Evolutionary conservation across 2,888 invertebrate genomes (phyloP), one percentile per base, ranked within the genome.

Genomic region (Mesoligia furuncula): DNA sequence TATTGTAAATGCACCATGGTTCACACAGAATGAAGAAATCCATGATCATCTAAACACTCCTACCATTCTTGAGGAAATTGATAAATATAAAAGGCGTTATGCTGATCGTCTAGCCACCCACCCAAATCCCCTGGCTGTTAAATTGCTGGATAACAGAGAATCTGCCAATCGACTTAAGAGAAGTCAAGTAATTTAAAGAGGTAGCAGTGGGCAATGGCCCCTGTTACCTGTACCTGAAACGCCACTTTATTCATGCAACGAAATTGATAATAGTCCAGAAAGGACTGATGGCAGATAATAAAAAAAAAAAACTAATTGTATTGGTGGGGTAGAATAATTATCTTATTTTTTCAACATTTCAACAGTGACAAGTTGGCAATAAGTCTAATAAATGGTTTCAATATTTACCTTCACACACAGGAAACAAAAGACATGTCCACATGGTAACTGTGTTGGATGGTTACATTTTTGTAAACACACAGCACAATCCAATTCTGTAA

Each of bases 351-450:
- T 48, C 27, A 31, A 67, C 24, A 48, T 67, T 67, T 48, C 13
- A 57, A 51, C 20, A 51, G 8, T 39, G 36, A 68, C 24, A 68
- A 51, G 24, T 36, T 68, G 6, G n/a, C 31, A 51, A 36, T 36
- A 68, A 51, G 5, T 48, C 15, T 24, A 15, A n/a, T 24, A 68
- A n/a, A 31, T 8, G 4, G 31, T n/a, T 72, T 36, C 17, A 48
- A 39, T 64, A 15, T 20, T 69, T 90, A 97, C 97, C 96, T 99
- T 99, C 5, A 99, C 98, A 94, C 99, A 99, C 11, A 99, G 97
- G 93, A 98, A 99, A 95, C 99, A 99, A 94, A 99, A 99, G 81
- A 99, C 97, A 93, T 99, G 99, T n/a, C 98, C 98, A 94, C 99
- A 99, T 0, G 99, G 99, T 69, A 99, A 97, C 91, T 98, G 97